These are phyloP conservation scores for Melanotaenia pygmaea DNA, from an alignment of 2,797 vertebrate genomes.

Conservation along the genomic window DNA sequence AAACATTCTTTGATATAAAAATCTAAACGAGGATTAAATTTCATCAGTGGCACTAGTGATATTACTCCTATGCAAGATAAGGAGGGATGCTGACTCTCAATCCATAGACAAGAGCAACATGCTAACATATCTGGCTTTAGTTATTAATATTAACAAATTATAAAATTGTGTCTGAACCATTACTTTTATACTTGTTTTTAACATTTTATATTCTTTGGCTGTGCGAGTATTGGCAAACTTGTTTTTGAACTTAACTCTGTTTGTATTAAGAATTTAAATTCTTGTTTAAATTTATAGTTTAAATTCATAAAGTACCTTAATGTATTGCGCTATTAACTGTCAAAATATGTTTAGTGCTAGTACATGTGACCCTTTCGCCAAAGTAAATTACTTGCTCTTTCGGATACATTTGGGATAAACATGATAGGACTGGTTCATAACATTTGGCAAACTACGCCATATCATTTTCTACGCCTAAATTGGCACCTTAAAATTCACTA, in stretches of 20 bases:
- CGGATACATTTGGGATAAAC: neutral
- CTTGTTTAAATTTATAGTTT: neutral
- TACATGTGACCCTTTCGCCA: neutral
- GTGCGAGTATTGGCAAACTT: neutral
- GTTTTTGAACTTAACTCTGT: neutral
- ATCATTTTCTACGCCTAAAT: slow-evolving; percentile 10
- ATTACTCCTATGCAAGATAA: neutral
- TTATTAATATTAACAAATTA: neutral
- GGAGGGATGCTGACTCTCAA: neutral
- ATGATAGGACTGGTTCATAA: neutral
- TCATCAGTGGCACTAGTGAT: neutral
- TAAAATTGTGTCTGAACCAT: neutral
- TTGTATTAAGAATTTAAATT: neutral
- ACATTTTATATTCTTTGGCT: no score
- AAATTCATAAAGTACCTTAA: no score
- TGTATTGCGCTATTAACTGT: slow-evolving; percentile 5
- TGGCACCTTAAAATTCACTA: neutral
- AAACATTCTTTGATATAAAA: neutral
- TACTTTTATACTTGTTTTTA: neutral
- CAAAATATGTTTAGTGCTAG: neutral
- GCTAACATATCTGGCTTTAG: neutral
- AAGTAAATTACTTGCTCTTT: neutral
- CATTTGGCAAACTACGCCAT: neutral
- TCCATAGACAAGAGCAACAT: neutral
- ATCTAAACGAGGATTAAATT: neutral